These are phyloP conservation scores for Apogon hyalosoma DNA, from an alignment of 2,797 vertebrate genomes.

Conservation along the genomic window DNA sequence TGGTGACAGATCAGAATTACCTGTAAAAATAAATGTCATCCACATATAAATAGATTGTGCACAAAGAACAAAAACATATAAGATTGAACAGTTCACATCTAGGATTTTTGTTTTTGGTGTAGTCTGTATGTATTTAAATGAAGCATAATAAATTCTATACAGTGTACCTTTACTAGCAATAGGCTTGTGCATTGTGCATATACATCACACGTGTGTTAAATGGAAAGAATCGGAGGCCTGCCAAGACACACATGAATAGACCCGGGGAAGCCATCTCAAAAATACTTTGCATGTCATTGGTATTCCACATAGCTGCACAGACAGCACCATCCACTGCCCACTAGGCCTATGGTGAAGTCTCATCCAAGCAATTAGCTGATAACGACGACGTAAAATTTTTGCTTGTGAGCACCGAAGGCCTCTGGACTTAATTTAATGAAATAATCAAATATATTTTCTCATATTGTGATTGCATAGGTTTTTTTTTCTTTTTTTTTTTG, in stretches of 20 bases:
- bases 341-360: slow-evolving; percentile 19
- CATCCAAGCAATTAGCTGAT: slow-evolving; percentile 43
- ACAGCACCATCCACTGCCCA: slow-evolving; percentile 30
- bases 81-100: no score
- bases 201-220: neutral
- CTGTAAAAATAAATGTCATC: no score
- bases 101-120: no score
- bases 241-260: slow-evolving; percentile 16
- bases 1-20: no score
- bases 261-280: slow-evolving; percentile 18
- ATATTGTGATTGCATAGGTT: no score
- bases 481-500: no score
- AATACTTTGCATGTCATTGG: slow-evolving; percentile 43
- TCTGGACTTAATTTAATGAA: slow-evolving; percentile 19
- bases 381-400: slow-evolving; percentile 22
- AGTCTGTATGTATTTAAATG: no score
- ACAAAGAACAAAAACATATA: no score
- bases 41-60: no score
- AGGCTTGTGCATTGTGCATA: neutral
- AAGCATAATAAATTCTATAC: no score
- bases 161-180: neutral
- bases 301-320: slow-evolving; percentile 39
- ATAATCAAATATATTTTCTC: no score
- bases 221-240: slow-evolving; percentile 10
- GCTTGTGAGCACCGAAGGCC: slow-evolving; percentile 16